Evolutionary conservation across 1,140 invertebrate species (phyloP).

Genomic region (Propsilocerus akamusi): DNA sequence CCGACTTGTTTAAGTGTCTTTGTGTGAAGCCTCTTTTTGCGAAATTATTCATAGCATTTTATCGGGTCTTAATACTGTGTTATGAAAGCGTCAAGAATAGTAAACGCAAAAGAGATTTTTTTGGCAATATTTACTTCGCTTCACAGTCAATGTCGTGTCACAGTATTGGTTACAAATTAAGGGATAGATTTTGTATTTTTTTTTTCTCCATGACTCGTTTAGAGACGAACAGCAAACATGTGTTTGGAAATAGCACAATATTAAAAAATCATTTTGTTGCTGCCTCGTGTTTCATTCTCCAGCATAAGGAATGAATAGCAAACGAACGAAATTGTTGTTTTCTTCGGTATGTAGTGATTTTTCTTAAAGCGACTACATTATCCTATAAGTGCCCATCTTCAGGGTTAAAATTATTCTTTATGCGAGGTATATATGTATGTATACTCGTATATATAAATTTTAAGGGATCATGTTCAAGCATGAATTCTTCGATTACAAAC

Average conservation of each 20-base stretch:
- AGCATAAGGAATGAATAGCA: background rate
- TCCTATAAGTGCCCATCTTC: background rate
- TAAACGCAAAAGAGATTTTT: background rate
- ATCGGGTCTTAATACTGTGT: background rate
- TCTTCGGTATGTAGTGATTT: background rate
- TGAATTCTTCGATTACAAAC: too few species aligned
- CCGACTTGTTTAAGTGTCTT: background rate
- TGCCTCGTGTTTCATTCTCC: background rate
- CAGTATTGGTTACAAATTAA: slow-evolving; percentile 2
- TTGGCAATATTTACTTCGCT: background rate
- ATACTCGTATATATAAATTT: too few species aligned
- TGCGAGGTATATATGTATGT: too few species aligned
- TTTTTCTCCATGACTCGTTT: background rate
- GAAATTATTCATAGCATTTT: background rate
- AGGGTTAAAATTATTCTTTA: background rate
- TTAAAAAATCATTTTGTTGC: too few species aligned
- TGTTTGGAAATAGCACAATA: background rate
- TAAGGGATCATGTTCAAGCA: too few species aligned
- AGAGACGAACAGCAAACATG: slow-evolving; percentile 1
- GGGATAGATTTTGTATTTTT: background rate
- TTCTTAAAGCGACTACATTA: background rate
- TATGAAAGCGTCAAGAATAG: background rate
- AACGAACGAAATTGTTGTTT: background rate
- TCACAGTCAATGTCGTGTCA: background rate
- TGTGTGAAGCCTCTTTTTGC: background rate